phyloP scores from a whole-genome alignment of 2,797 vertebrate genomes.

The Xyrichtys novacula region DNA sequence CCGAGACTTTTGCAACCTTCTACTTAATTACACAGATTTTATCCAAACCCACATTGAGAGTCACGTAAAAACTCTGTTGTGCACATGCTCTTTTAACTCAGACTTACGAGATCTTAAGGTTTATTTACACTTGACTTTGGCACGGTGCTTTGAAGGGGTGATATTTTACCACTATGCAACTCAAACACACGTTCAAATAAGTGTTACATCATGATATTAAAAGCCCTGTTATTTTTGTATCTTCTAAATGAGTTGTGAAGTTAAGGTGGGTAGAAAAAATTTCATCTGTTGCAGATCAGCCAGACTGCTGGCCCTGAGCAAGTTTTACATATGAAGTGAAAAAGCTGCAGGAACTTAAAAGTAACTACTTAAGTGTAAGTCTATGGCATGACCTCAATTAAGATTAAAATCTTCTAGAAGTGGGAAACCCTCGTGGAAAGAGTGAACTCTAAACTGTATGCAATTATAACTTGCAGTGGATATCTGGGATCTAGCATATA shows the following conservation, averaged over 20 bases:
- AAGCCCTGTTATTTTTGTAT: neutral
- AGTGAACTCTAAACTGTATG: constrained; percentile 36
- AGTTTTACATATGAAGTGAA: constrained; percentile 12
- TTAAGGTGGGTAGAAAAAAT: too few species aligned
- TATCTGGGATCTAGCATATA: constrained; percentile 17
- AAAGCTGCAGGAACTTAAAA: constrained; percentile 11
- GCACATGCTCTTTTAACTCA: neutral
- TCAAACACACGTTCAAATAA: neutral
- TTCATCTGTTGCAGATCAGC: too few species aligned
- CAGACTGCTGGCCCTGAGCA: neutral
- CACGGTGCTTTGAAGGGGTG: neutral
- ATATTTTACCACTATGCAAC: constrained; percentile 1
- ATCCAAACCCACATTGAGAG: neutral
- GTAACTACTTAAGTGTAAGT: constrained; percentile 17
- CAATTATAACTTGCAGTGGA: constrained; percentile 36
- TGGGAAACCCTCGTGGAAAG: constrained; percentile 20
- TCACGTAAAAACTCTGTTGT: constrained; percentile 8
- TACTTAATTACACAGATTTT: neutral
- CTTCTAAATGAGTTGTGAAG: neutral
- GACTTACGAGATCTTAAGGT: neutral
- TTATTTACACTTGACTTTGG: constrained; percentile 3
- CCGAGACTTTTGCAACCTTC: neutral
- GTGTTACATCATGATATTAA: neutral
- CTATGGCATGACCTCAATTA: constrained; percentile 52
- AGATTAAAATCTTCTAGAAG: constrained; percentile 49